These are phyloP conservation scores for Saimiri boliviensis DNA, from an alignment of 2,113 vertebrate genomes.

Conservation along the genomic window DNA sequence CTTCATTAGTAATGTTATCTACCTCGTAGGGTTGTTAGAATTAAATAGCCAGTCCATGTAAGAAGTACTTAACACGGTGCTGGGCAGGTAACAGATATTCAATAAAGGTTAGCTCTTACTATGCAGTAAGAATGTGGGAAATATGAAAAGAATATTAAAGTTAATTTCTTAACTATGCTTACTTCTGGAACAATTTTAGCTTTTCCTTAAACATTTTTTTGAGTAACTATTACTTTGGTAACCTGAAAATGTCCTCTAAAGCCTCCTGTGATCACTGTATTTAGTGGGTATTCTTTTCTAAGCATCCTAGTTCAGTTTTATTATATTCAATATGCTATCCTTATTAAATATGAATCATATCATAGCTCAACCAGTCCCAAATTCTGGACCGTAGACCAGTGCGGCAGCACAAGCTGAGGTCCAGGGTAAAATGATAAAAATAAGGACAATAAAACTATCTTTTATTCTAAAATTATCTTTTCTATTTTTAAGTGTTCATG, in stretches of 20 bases:
- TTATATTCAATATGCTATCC: not conserved
- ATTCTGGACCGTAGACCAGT: not conserved
- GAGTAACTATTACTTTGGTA: conserved; percentile 4
- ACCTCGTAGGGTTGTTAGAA: not conserved
- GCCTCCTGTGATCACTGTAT: not conserved
- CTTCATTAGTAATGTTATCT: not conserved
- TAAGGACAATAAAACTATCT: not conserved
- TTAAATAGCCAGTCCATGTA: not conserved
- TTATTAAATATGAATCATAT: not conserved
- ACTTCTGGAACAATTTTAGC: not conserved
- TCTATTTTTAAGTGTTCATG: not conserved
- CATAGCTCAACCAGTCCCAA: not conserved
- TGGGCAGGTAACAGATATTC: not conserved
- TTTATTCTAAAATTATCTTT: not conserved
- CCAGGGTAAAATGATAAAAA: not conserved
- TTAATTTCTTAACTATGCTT: not conserved
- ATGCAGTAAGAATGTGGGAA: not conserved
- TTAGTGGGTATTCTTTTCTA: not conserved
- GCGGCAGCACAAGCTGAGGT: not conserved
- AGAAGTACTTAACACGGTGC: not conserved
- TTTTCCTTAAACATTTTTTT: not conserved
- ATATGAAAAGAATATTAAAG: not conserved
- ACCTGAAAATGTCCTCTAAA: not conserved
- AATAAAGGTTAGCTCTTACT: not conserved
- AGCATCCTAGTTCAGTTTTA: not conserved